phyloP scores from a whole-genome alignment of 2,888 invertebrate species.

The Pristionchus japonicus region DNA sequence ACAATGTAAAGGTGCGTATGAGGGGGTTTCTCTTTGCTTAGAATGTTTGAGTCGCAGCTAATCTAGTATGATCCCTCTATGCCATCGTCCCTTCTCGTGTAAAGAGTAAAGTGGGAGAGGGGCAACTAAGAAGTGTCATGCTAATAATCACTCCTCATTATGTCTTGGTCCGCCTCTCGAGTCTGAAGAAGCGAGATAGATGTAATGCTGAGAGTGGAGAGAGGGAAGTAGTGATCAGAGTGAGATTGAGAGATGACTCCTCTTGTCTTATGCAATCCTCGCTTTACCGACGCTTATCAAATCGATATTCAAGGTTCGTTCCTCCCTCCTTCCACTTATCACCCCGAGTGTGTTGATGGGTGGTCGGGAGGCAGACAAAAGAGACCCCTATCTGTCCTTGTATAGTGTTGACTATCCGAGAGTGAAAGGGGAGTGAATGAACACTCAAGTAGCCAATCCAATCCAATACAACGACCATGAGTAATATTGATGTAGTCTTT shows the following conservation, averaged over 20 bases:
- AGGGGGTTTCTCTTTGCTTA: conserved; percentile 25
- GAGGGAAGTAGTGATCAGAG: conserved; percentile 39
- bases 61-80: conserved; percentile 9
- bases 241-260: conserved; percentile 32
- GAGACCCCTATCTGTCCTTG: conserved; percentile 39
- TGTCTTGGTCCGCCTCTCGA: conserved; percentile 14
- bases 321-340: background rate
- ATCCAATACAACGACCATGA: conserved; percentile 35
- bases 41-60: conserved; percentile 8
- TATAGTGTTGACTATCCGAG: conserved; percentile 28
- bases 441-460: conserved; percentile 38
- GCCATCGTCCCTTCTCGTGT: conserved; percentile 18
- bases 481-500: conserved; percentile 6
- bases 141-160: conserved; percentile 37
- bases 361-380: background rate
- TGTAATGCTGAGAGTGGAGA: conserved; percentile 35
- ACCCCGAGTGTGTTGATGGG: background rate
- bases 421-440: conserved; percentile 23
- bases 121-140: conserved; percentile 25
- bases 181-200: conserved; percentile 1
- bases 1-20: conserved; percentile 54
- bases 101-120: conserved; percentile 21
- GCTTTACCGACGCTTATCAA: conserved; percentile 7
- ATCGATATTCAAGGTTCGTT: conserved; percentile 22
- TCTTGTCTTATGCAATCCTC: conserved; percentile 25